Percentiles rank a stretch among this genome's conserved stretches.
These are phyloP conservation scores for Dioctria linearis DNA, from an alignment of 2,888 invertebrate species.

Conservation along the genomic window DNA sequence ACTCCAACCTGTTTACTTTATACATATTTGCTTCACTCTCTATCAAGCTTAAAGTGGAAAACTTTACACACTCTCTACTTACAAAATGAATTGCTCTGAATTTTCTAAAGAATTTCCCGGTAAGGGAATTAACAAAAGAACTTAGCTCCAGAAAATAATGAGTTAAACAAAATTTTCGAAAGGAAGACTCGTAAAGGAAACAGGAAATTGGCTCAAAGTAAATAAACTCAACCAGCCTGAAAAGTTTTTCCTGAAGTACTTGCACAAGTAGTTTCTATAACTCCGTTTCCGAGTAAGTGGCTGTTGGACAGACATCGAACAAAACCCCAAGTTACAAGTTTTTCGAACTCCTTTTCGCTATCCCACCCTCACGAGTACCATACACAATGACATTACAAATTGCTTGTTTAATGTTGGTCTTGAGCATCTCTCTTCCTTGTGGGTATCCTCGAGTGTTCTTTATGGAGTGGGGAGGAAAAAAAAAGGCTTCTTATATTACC, in stretches of 20 bases:
- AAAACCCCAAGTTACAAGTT: conserved; percentile 7
- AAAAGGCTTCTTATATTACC: conserved; percentile 26
- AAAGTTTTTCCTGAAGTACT: conserved; percentile 27
- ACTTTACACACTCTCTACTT: no score
- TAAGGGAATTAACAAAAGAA: no score
- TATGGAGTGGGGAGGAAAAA: background rate
- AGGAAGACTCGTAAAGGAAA: conserved; percentile 10
- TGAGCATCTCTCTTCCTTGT: conserved; percentile 8
- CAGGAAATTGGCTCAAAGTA: conserved; percentile 25
- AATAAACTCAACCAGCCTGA: conserved; percentile 7
- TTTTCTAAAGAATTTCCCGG: no score
- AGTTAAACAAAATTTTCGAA: conserved; percentile 2
- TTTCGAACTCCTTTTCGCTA: conserved; percentile 19
- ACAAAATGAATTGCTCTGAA: no score
- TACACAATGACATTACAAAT: conserved; percentile 34
- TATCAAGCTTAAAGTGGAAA: no score
- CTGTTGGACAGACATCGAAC: conserved; percentile 9
- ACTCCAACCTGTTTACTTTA: no score
- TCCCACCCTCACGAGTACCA: background rate
- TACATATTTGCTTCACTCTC: no score
- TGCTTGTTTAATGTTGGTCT: conserved; percentile 36
- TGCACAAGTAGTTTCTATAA: conserved; percentile 19
- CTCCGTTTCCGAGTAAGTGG: background rate
- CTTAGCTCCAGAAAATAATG: no score
- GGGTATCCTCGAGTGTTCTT: conserved; percentile 19